Conservation (phyloP, 2,888 invertebrate species). For the Trachelus iudaicus region DNA sequence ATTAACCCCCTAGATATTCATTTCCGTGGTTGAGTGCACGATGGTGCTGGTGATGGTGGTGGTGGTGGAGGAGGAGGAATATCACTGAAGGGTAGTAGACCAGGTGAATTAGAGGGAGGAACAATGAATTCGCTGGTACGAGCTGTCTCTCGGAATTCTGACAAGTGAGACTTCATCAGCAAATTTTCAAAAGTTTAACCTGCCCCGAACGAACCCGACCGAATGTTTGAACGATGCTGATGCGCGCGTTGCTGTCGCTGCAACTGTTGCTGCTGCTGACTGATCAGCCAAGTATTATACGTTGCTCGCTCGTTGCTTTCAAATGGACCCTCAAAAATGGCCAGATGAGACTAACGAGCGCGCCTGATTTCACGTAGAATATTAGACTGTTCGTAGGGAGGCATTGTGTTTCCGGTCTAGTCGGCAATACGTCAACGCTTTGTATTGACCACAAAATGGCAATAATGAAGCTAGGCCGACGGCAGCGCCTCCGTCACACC, state of each 20-base stretch:
- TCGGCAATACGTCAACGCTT: slow-evolving; percentile 49
- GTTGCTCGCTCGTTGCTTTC: background rate
- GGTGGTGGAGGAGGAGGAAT: too few relatives aligned
- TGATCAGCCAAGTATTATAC: background rate
- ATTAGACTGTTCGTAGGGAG: slow-evolving; percentile 46
- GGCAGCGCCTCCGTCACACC: background rate
- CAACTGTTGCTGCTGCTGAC: background rate
- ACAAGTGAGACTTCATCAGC: background rate
- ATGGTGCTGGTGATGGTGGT: background rate
- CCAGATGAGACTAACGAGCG: slow-evolving; percentile 14
- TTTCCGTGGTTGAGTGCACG: background rate
- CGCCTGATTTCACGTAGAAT: slow-evolving; percentile 40
- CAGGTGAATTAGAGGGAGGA: background rate
- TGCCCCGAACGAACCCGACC: background rate
- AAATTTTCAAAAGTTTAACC: background rate
- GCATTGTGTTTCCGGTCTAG: slow-evolving; percentile 28
- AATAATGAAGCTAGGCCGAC: slow-evolving; percentile 39
- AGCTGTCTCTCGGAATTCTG: background rate
- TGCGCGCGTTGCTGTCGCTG: background rate
- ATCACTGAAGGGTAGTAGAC: background rate
- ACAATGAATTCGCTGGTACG: background rate
- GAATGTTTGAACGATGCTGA: background rate
- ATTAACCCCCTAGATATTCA: background rate
- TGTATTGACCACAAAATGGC: slow-evolving; percentile 46
- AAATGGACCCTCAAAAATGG: background rate